Base-by-base conservation (phyloP, 2,888 invertebrate species). In the Endotricha flammealis region DNA sequence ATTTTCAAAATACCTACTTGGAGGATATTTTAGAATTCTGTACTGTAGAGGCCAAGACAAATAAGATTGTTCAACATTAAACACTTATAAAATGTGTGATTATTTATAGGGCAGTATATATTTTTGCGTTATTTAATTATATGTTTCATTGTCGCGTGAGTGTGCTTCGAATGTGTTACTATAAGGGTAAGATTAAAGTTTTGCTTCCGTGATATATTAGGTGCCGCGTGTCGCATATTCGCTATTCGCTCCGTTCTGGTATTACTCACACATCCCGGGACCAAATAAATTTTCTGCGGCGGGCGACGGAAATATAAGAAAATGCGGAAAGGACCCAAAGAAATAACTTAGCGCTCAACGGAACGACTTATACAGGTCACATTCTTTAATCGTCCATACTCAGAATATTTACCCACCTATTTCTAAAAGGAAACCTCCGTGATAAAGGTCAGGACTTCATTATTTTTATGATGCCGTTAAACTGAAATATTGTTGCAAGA, bases 261-360 rank as follows among this genome's bases (percentile, higher is more conserved):
- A 67, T 65, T 57, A 63, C 67, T 66, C 59, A 57, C 57, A 61
- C 61, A 68, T 64, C 65, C 60, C 51, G 57, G 59, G 60, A 50
- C 54, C 58, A 70, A 65, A 71, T 74, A 75, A 69, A 71, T 74
- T 65, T 64, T 53, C 54, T 50, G 50, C 48, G 53, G 47, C 56
- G 57, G 53, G 47, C 56, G 57, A 45, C 60, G 64, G 61, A 70
- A 67, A 71, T 68, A 71, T 68, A 71, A 64, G 64, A 63, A 68
- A 65, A 64, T 59, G 61, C 42, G 50, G 52, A 47, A 57, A 58
- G 50, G 46, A 49, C 53, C 46, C 39, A 31, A 52, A 51, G 50
- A 59, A 64, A 67, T 61, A 60, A 52, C 46, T 39, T 35, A 37
- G 36, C 38, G 48, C 51, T 53, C 42, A 32, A 25, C 37, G 33